Evolutionary conservation across 2,797 vertebrate genomes (phyloP).

Genomic region (Protosalanx chinensis): DNA sequence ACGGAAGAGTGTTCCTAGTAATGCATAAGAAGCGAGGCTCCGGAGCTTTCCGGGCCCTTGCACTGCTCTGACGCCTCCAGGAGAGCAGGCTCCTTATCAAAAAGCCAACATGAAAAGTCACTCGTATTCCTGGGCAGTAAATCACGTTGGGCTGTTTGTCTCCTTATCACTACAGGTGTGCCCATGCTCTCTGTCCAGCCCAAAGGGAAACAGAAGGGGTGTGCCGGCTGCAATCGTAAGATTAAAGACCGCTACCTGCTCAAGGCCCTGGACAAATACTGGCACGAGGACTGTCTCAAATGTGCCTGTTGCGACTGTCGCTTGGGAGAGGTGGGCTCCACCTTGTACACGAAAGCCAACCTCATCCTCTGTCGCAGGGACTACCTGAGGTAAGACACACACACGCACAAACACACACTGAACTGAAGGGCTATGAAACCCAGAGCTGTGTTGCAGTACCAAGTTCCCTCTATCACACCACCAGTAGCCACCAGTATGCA

Average conservation of each 20-base stretch:
- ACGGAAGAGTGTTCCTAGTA: slow-evolving; percentile 69
- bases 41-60: slow-evolving; percentile 29
- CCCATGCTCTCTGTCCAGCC: slow-evolving; percentile 88
- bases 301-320: slow-evolving; percentile 90
- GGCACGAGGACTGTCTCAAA: slow-evolving; percentile 89
- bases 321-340: slow-evolving; percentile 88
- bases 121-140: slow-evolving; percentile 71
- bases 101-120: slow-evolving; percentile 74
- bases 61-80: slow-evolving; percentile 53
- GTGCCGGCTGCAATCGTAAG: slow-evolving; percentile 87
- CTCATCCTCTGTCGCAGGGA: slow-evolving; percentile 88
- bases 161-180: slow-evolving; percentile 71
- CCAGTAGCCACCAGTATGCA: neutral
- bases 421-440: slow-evolving; percentile 48
- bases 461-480: slow-evolving; percentile 13
- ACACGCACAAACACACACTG: slow-evolving; percentile 13
- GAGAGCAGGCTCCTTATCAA: slow-evolving; percentile 69
- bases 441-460: slow-evolving; percentile 34
- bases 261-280: slow-evolving; percentile 89
- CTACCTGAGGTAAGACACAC: slow-evolving; percentile 81
- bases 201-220: slow-evolving; percentile 89
- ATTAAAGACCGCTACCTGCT: slow-evolving; percentile 90
- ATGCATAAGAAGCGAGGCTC: slow-evolving; percentile 75
- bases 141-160: slow-evolving; percentile 47
- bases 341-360: slow-evolving; percentile 90